Conservation (phyloP, 2,113 vertebrate species). For the Prinia subflava region DNA sequence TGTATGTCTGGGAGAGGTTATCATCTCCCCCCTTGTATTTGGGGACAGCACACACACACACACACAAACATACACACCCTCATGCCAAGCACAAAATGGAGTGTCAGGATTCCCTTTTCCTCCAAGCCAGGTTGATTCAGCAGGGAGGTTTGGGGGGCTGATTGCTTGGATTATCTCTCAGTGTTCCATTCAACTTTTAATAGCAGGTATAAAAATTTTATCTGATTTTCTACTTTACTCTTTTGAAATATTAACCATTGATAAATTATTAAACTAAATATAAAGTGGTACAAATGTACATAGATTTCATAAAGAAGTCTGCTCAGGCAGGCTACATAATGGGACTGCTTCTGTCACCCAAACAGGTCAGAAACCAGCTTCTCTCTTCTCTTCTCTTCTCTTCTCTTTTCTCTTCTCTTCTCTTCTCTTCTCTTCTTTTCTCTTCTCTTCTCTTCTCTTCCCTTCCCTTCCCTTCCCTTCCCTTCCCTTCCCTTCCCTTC, state of each 20-base stretch:
- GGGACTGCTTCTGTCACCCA: neutral
- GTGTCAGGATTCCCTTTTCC: neutral
- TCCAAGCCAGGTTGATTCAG: neutral
- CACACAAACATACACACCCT: neutral
- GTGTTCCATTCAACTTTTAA: slow-evolving; percentile 65
- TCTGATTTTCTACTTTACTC: slow-evolving; percentile 72
- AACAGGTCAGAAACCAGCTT: neutral
- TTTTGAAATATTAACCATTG: slow-evolving; percentile 75
- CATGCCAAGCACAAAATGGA: neutral
- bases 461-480: neutral
- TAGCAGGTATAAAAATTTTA: slow-evolving; percentile 73
- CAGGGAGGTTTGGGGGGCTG: neutral
- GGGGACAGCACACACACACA: neutral
- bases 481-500: neutral
- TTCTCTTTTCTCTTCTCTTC: neutral
- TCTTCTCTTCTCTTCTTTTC: neutral
- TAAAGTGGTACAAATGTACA: slow-evolving; percentile 73
- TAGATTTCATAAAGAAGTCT: slow-evolving; percentile 49
- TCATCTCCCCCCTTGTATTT: neutral
- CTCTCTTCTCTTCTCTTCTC: neutral
- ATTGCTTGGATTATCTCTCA: slow-evolving; percentile 7
- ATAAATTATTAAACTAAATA: slow-evolving; percentile 74
- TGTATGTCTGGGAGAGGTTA: neutral
- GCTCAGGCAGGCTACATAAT: neutral
- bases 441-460: neutral